These are phyloP conservation scores for Furcula furcula DNA, from an alignment of 2,888 invertebrate genomes.

Conservation along the genomic window DNA sequence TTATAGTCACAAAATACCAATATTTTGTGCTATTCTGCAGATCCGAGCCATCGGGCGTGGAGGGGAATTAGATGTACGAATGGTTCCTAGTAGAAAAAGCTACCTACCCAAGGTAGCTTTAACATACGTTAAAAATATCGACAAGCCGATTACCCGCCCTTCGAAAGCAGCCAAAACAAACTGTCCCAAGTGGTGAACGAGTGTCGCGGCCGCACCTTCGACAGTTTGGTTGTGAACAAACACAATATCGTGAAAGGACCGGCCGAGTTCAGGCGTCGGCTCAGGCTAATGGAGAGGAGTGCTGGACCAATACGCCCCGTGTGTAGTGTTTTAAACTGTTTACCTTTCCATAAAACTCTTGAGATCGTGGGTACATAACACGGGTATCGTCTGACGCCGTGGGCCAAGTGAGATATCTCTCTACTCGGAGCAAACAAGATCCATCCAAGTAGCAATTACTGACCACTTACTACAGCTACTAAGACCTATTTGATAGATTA, in stretches of 20 bases:
- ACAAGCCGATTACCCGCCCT: slow-evolving; percentile 51
- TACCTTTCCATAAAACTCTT: slow-evolving; percentile 79
- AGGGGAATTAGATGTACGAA: too few relatives aligned
- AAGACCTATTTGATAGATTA: too few relatives aligned
- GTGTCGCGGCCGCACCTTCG: slow-evolving; percentile 66
- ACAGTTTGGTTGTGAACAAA: slow-evolving; percentile 54
- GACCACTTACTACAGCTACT: slow-evolving; percentile 13
- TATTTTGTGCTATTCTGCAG: too few relatives aligned
- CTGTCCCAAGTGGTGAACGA: slow-evolving; percentile 54
- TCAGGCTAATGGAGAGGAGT: slow-evolving; percentile 77
- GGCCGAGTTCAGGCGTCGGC: slow-evolving; percentile 65
- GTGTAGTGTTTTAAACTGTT: slow-evolving; percentile 82
- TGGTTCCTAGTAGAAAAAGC: too few relatives aligned
- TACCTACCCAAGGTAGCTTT: too few relatives aligned
- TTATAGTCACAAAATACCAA: too few relatives aligned
- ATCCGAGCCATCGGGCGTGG: too few relatives aligned
- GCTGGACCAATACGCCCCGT: slow-evolving; percentile 73
- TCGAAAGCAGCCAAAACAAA: slow-evolving; percentile 56
- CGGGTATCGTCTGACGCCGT: slow-evolving; percentile 43
- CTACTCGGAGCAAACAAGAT: slow-evolving; percentile 43
- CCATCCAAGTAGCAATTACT: slow-evolving; percentile 20
- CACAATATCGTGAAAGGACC: slow-evolving; percentile 72
- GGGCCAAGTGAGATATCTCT: slow-evolving; percentile 47
- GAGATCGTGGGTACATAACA: slow-evolving; percentile 46
- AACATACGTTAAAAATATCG: slow-evolving; percentile 32